A percentile compares a stretch with the other conserved stretches of the same genome.
These are phyloP conservation scores for Globicephala melas DNA, from an alignment of 2,113 vertebrate genomes.

Conservation along the genomic window DNA sequence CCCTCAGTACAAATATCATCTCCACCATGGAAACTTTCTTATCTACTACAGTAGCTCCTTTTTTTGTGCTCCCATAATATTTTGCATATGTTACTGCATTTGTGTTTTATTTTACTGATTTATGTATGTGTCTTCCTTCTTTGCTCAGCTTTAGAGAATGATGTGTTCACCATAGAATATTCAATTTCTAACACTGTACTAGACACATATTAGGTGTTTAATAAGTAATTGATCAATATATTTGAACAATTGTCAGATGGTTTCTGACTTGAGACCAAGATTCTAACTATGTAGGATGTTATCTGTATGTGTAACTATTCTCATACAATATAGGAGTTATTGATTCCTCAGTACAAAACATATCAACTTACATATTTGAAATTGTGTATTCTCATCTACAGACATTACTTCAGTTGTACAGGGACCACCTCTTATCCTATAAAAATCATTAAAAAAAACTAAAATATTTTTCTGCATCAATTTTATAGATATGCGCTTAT, in stretches of 20 bases:
- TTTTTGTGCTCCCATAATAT: not conserved
- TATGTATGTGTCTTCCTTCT: not conserved
- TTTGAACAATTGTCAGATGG: not conserved
- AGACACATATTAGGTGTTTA: not conserved
- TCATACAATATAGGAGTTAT: not conserved
- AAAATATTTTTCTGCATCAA: not conserved
- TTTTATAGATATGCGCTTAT: not conserved
- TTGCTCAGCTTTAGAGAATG: not conserved
- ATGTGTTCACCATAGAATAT: not conserved
- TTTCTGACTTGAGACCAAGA: not conserved
- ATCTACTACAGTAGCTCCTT: fast-evolving
- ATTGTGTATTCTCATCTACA: not conserved
- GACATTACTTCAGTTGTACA: not conserved
- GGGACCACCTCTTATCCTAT: not conserved
- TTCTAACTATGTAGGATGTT: not conserved
- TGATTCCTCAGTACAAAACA: not conserved
- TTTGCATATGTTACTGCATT: no score
- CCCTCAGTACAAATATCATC: fast-evolving
- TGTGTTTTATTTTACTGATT: not conserved
- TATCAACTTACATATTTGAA: not conserved
- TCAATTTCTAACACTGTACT: not conserved
- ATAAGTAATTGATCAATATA: not conserved
- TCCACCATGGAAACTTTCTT: not conserved
- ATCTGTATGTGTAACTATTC: not conserved
- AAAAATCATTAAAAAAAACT: not conserved